Conservation (phyloP, 1,140 invertebrate genomes). For the Mya arenaria region DNA sequence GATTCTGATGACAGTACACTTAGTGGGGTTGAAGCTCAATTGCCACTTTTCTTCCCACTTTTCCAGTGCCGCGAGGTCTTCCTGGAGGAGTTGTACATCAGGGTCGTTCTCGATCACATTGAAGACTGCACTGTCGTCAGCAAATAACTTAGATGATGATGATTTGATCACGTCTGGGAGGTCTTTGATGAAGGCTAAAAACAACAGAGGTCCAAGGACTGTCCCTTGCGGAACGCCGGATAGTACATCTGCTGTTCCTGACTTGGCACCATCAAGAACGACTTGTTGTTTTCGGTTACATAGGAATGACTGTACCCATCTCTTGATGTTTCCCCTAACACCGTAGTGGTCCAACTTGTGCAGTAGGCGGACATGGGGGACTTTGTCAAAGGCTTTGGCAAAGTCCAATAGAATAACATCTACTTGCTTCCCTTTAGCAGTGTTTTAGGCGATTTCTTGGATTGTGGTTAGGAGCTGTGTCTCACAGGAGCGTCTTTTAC, state of each 20-base stretch:
- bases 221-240: not conserved
- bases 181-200: conserved; percentile 1
- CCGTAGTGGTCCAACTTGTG: not conserved
- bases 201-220: conserved; percentile 7
- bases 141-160: not conserved
- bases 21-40: not conserved
- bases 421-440: too few relatives aligned
- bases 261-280: not conserved
- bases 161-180: not conserved
- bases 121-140: not conserved
- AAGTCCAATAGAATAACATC: not conserved
- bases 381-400: not conserved
- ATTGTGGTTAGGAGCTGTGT: not conserved
- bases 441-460: too few relatives aligned
- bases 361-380: not conserved
- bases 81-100: not conserved
- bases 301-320: not conserved
- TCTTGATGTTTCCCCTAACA: not conserved
- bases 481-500: not conserved
- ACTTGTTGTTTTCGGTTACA: not conserved
- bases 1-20: not conserved
- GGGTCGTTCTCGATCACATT: not conserved
- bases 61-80: not conserved
- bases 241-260: not conserved
- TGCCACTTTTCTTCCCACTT: not conserved